Conservation (phyloP, 2,797 vertebrate species). For the Chromobotia macracanthus region DNA sequence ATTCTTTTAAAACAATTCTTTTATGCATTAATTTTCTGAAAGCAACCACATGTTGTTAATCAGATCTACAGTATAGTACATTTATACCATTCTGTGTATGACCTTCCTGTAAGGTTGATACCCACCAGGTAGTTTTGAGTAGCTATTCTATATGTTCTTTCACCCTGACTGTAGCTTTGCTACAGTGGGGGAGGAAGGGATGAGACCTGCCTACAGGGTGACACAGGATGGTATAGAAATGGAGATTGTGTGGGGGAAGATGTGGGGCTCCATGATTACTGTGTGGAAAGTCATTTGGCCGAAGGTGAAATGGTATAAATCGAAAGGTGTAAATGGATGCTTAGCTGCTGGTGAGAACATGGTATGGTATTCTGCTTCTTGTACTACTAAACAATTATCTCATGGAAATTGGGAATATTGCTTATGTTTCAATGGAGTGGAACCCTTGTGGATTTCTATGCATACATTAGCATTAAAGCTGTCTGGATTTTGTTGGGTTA, state of each 20-base stretch:
- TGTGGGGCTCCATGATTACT: slow-evolving; percentile 25
- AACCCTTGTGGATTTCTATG: slow-evolving; percentile 2
- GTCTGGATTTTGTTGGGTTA: neutral
- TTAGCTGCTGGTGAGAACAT: slow-evolving; percentile 22
- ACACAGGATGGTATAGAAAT: neutral
- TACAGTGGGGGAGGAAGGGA: slow-evolving; percentile 21
- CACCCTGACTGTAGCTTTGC: neutral
- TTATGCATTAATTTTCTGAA: neutral
- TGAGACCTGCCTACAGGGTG: slow-evolving; percentile 13
- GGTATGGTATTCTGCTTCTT: slow-evolving; percentile 26
- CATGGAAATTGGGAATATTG: slow-evolving; percentile 24
- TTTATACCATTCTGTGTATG: neutral
- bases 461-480: slow-evolving; percentile 3
- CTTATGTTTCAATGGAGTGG: slow-evolving; percentile 24
- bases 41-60: neutral
- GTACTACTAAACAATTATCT: slow-evolving; percentile 15
- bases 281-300: slow-evolving; percentile 1
- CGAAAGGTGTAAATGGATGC: slow-evolving; percentile 34
- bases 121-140: neutral
- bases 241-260: slow-evolving; percentile 32
- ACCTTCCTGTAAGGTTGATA: slow-evolving; percentile 7
- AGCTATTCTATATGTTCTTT: neutral
- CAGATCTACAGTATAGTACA: neutral
- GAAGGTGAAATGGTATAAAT: slow-evolving; percentile 18
- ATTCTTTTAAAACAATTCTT: neutral